These are phyloP conservation scores for Prunella strophiata DNA, from an alignment of 2,797 vertebrate genomes.

Conservation along the genomic window DNA sequence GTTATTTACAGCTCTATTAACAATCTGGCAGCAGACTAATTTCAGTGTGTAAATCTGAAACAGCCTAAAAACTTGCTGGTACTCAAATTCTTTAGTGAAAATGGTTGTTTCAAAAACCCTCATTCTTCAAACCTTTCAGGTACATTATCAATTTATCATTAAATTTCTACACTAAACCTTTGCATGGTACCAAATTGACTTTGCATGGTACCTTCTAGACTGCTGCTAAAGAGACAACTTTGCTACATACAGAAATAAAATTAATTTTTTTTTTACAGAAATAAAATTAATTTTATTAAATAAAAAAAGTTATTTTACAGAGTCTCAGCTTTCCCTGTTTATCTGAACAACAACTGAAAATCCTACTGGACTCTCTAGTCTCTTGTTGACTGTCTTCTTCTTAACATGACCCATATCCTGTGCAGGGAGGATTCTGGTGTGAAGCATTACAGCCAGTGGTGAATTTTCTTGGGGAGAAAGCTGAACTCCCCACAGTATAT, in stretches of 20 bases:
- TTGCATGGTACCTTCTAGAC: neutral
- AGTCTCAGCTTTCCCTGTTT: neutral
- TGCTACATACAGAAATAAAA: neutral
- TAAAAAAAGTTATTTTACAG: neutral
- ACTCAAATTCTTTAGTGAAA: neutral
- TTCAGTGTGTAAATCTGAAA: neutral
- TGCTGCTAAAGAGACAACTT: neutral
- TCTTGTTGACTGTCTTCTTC: neutral
- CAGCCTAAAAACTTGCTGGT: neutral
- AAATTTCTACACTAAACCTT: neutral
- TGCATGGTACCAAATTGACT: neutral
- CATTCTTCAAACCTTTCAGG: neutral
- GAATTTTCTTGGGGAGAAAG: neutral
- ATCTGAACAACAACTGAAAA: neutral
- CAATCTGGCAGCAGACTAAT: neutral
- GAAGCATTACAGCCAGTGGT: neutral
- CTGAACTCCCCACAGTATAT: fast-evolving
- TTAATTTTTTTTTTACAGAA: too few species aligned
- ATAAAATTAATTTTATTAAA: too few species aligned
- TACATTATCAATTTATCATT: neutral
- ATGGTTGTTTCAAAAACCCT: neutral
- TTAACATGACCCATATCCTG: neutral
- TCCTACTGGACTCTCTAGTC: neutral
- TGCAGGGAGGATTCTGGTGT: neutral
- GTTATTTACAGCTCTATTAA: neutral